These are phyloP conservation scores for Eurytoma adleriae DNA, from an alignment of 2,888 invertebrate genomes.

Conservation along the genomic window DNA sequence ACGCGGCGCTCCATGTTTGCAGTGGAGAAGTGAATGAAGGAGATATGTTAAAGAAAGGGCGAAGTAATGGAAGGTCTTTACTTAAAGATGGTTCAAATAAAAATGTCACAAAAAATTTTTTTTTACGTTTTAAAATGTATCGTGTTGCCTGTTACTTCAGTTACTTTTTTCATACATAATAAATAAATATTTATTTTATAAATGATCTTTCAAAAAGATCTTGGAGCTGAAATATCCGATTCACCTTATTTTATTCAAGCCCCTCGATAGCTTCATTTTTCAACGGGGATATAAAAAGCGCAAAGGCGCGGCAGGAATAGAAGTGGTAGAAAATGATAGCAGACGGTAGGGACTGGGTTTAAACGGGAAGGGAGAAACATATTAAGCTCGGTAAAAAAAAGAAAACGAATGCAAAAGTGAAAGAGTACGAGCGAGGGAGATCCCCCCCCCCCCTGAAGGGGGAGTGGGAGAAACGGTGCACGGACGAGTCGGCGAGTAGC, in stretches of 20 bases:
- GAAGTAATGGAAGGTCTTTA: neutral
- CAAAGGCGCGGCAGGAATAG: too few relatives aligned
- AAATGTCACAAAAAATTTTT: too few relatives aligned
- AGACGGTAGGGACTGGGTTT: neutral
- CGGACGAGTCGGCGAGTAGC: constrained; percentile 66
- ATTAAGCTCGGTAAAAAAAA: constrained; percentile 9
- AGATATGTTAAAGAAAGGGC: neutral
- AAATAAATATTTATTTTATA: too few relatives aligned
- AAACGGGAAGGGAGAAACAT: neutral
- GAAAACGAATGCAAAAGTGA: neutral
- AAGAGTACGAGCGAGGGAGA: constrained; percentile 61
- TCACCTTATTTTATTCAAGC: too few relatives aligned
- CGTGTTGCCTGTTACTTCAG: too few relatives aligned
- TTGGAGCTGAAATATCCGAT: too few relatives aligned
- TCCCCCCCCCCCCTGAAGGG: constrained; percentile 62
- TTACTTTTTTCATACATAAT: too few relatives aligned
- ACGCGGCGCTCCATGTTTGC: too few relatives aligned
- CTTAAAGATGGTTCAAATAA: too few relatives aligned
- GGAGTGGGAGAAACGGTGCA: too few relatives aligned
- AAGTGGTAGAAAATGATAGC: constrained; percentile 6
- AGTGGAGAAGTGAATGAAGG: neutral
- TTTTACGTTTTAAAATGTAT: too few relatives aligned
- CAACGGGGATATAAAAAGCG: neutral
- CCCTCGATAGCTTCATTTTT: neutral
- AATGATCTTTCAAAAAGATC: too few relatives aligned